Evolutionary conservation across 2,888 invertebrate genomes (phyloP).

Genomic region (Metalampra italica): DNA sequence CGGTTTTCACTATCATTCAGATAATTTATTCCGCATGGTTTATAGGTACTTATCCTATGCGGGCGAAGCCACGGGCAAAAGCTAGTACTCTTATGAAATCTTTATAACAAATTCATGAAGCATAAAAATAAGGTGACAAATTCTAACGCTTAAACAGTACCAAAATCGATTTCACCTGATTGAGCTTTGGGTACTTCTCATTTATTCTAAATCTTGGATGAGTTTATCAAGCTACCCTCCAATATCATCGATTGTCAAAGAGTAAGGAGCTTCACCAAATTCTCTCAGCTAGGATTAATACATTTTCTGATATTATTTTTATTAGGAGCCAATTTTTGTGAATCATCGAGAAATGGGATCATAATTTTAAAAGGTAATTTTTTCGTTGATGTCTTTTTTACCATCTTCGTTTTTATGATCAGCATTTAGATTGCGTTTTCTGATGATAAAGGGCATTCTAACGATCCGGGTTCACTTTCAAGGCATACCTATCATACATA

Average conservation of each 20-base stretch:
- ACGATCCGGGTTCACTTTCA: no score
- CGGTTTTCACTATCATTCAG: no score
- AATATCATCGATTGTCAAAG: constrained; percentile 21
- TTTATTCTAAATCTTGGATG: constrained; percentile 25
- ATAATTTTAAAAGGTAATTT: background rate
- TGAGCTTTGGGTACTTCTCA: constrained; percentile 1
- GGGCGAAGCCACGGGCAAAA: no score
- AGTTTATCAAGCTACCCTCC: constrained; percentile 21
- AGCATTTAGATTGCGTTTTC: no score
- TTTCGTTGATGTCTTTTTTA: background rate
- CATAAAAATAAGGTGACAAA: background rate
- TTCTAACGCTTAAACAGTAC: constrained; percentile 1
- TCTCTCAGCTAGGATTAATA: constrained; percentile 12
- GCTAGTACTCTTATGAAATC: no score
- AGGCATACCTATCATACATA: no score
- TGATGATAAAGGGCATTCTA: no score
- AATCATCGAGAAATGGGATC: constrained; percentile 13
- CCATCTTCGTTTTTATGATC: no score
- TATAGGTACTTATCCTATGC: no score
- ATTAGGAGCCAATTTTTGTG: constrained; percentile 18
- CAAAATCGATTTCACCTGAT: constrained; percentile 15
- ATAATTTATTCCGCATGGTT: no score
- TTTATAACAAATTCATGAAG: background rate
- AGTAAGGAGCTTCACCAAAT: constrained; percentile 16
- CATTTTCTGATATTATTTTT: constrained; percentile 17